These are phyloP conservation scores for Leptopilina syphax DNA, from an alignment of 2,888 invertebrate genomes.

Conservation along the genomic window DNA sequence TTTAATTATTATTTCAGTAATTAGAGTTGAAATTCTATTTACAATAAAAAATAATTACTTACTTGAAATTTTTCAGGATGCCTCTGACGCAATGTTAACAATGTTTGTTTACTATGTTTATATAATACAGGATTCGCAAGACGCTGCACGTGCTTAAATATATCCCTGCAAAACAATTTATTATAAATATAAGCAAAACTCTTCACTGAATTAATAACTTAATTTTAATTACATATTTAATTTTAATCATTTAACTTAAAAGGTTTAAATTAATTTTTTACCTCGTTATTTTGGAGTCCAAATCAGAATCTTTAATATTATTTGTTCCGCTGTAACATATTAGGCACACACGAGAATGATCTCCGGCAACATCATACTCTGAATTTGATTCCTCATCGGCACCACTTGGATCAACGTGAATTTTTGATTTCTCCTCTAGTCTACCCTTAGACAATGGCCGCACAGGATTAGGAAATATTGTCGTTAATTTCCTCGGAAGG, in stretches of 20 bases:
- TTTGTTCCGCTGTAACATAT: conserved; percentile 66
- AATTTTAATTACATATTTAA: too few relatives aligned
- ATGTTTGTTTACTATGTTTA: conserved; percentile 88
- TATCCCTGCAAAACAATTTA: conserved; percentile 67
- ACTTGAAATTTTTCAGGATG: conserved; percentile 83
- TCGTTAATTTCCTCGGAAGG: conserved; percentile 83
- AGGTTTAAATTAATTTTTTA: conserved; percentile 43
- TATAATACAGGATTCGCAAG: conserved; percentile 88
- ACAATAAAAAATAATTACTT: neutral
- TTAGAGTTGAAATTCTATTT: neutral
- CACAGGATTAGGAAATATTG: conserved; percentile 81
- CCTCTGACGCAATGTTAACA: conserved; percentile 86
- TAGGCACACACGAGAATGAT: conserved; percentile 70
- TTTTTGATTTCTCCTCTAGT: conserved; percentile 51
- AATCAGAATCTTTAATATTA: conserved; percentile 58
- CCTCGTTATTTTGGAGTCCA: conserved; percentile 67
- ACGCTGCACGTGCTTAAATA: conserved; percentile 85
- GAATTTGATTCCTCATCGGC: conserved; percentile 68
- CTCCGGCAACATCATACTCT: conserved; percentile 64
- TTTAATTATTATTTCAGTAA: neutral
- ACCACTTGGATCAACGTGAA: conserved; percentile 55
- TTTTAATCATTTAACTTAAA: too few relatives aligned
- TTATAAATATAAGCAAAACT: neutral
- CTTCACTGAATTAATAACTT: too few relatives aligned
- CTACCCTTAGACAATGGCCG: conserved; percentile 50